Evolutionary conservation across 1,140 invertebrate genomes (phyloP), one percentile per base, ranked within the genome.

Genomic region (Druon quercuslanigerum): DNA sequence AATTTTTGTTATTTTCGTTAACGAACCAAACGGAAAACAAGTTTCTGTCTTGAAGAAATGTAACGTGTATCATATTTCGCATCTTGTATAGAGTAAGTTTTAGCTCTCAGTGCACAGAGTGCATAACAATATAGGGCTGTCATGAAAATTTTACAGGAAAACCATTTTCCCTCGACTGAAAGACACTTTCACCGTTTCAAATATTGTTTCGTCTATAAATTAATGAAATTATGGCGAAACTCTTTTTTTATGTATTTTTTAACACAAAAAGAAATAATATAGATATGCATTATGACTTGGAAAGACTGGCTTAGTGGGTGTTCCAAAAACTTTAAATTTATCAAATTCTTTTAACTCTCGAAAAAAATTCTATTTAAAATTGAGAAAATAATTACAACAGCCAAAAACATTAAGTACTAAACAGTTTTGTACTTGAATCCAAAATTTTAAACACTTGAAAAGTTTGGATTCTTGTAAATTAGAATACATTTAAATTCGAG

Each of bases 51-150:
- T 66, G 33, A 14, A 14, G 33, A 66, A 66, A 40, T 66, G 33
- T 33, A 66, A 46, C 60, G 60, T 66, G 25, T 33, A 66, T 66
- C 57, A 66, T 66, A 25, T 66, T 66, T 66, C 60, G 40, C 60
- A 66, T 66, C 60, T 66, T 66, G 60, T 66, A 66, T 66, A 66
- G 46, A 66, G 60, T 66, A 66, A 66, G 46, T 66, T 33, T 66
- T 46, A 13, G 25, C 33, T 66, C 40, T 66, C 60, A 66, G 60
- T 66, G 60, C 60, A 66, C 60, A 25, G 60, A 13, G 60, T 66
- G 60, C 60, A 66, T 66, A 66, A 66, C 60, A 66, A 66, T 66
- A 66, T 40, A 66, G 60, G 60, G 25, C 60, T 66, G 60, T 66
- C 60, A 40, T 66, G 40, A n/a, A 66, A 66, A 13, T 40, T 25